Evolutionary conservation across 1,140 invertebrate species (phyloP).

Genomic region (Nebria ingens): DNA sequence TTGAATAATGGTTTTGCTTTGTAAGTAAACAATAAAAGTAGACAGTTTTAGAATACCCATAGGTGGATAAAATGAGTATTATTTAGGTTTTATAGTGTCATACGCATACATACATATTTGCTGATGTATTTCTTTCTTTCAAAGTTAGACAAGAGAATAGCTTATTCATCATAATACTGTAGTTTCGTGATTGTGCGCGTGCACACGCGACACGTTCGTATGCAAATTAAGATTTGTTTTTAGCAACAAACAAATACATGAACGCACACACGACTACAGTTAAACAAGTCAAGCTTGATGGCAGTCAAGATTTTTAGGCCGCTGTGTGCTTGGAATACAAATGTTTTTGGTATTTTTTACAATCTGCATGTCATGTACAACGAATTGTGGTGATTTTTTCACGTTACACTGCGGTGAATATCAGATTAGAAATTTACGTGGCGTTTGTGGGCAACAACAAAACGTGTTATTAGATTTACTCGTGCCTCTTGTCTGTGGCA

Average conservation of each 20-base stretch:
- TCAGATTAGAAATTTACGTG: neutral
- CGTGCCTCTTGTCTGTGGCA: neutral
- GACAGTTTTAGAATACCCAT: too few relatives aligned
- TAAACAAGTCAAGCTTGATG: neutral
- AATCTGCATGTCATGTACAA: neutral
- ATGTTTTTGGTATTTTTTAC: conserved; percentile 10
- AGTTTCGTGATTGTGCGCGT: neutral
- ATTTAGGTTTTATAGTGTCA: too few relatives aligned
- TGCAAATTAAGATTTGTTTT: conserved; percentile 23
- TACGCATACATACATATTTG: too few relatives aligned
- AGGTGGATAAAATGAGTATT: too few relatives aligned
- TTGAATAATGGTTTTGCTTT: too few relatives aligned
- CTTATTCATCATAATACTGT: too few relatives aligned
- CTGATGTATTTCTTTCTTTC: too few relatives aligned
- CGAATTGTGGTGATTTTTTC: conserved; percentile 3
- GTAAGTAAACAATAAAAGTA: too few relatives aligned
- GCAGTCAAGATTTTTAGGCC: conserved; percentile 16
- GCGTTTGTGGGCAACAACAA: neutral
- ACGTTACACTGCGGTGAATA: conserved; percentile 1
- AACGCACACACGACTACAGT: conserved; percentile 17
- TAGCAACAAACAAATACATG: conserved; percentile 19
- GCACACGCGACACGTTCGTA: neutral
- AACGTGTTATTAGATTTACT: neutral
- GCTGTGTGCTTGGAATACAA: conserved; percentile 18
- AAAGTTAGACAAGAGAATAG: too few relatives aligned